phyloP scores from a whole-genome alignment of 2,888 invertebrate genomes.

The Tethea ocularis region DNA sequence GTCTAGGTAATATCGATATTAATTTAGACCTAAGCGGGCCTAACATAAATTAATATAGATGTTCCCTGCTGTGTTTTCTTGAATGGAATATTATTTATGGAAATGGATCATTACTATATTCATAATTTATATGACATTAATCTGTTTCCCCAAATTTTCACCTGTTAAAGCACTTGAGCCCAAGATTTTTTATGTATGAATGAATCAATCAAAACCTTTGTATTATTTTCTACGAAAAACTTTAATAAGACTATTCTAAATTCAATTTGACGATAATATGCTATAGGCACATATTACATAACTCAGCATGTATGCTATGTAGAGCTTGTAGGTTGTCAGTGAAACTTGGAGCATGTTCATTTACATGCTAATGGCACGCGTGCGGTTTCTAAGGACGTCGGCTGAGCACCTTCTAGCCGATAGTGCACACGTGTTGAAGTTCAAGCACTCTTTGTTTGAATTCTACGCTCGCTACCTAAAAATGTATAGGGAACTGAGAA shows the following conservation, averaged over 20 bases:
- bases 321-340: slow-evolving; percentile 44
- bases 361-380: slow-evolving; percentile 72
- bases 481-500: background rate
- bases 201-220: no score
- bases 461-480: background rate
- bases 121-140: no score
- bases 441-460: slow-evolving; percentile 40
- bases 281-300: slow-evolving; percentile 4
- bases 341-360: slow-evolving; percentile 63
- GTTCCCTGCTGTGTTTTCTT: background rate
- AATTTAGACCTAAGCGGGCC: background rate
- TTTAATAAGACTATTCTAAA: no score
- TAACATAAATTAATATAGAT: background rate
- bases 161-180: no score
- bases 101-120: no score
- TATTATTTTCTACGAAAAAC: no score
- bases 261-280: background rate
- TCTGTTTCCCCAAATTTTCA: no score
- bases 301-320: slow-evolving; percentile 38
- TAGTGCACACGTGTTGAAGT: slow-evolving; percentile 56
- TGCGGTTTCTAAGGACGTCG: slow-evolving; percentile 43
- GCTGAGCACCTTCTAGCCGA: slow-evolving; percentile 41
- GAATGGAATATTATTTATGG: background rate
- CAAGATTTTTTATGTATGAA: no score
- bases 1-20: slow-evolving; percentile 16